Conservation (phyloP, 2,888 invertebrate species). For the Pristionchus fissidentatus region DNA sequence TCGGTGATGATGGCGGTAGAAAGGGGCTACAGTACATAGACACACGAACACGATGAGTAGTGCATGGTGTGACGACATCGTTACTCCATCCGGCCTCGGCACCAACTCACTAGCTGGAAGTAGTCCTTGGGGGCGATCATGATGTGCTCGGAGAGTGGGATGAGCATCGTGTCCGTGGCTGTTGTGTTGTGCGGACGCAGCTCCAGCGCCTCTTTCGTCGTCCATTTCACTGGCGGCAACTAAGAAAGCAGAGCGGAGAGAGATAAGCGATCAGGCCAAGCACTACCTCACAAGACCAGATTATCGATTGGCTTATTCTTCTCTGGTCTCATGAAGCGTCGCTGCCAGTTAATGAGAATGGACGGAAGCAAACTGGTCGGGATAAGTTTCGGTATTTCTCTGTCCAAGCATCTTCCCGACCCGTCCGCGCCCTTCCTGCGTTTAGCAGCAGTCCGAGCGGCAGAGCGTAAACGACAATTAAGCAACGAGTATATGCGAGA, state of each 20-base stretch:
- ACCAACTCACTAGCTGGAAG: slow-evolving; percentile 63
- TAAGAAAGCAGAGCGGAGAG: not conserved
- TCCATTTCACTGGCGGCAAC: slow-evolving; percentile 57
- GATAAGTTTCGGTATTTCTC: too few species aligned
- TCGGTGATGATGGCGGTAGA: not conserved
- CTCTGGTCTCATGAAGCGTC: too few species aligned
- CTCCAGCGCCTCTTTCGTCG: slow-evolving; percentile 59
- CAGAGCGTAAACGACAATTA: slow-evolving; percentile 14
- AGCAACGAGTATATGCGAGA: not conserved
- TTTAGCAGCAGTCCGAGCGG: not conserved
- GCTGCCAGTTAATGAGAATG: too few species aligned
- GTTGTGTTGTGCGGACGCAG: slow-evolving; percentile 42
- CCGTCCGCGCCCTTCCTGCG: too few species aligned
- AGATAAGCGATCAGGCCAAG: not conserved
- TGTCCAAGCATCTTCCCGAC: too few species aligned
- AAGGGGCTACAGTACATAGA: slow-evolving; percentile 4
- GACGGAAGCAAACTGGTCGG: too few species aligned
- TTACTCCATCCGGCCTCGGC: slow-evolving; percentile 27
- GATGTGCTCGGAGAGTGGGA: slow-evolving; percentile 58
- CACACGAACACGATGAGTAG: not conserved
- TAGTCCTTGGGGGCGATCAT: slow-evolving; percentile 64
- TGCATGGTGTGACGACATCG: not conserved
- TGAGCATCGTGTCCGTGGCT: slow-evolving; percentile 40
- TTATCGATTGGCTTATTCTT: too few species aligned
- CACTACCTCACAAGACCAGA: not conserved